Evolutionary conservation across 2,113 vertebrate genomes (phyloP).

Genomic region (Cricetomys ansorgei): DNA sequence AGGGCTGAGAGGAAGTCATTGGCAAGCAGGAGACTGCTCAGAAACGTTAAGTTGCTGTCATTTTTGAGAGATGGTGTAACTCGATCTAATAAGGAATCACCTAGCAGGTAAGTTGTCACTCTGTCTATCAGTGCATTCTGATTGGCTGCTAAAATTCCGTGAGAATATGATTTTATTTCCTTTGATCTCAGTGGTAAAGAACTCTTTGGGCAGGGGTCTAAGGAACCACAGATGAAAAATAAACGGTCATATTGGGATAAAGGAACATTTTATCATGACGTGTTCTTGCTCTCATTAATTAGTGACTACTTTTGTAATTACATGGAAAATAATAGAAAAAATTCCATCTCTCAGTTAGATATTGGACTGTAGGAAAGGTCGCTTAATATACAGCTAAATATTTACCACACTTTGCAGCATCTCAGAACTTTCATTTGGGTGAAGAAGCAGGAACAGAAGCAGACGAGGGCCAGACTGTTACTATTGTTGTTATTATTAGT

Average conservation of each 20-base stretch:
- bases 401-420: constrained; percentile 54
- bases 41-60: neutral
- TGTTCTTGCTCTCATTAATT: neutral
- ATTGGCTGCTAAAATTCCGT: neutral
- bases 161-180: neutral
- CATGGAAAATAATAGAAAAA: neutral
- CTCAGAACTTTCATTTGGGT: constrained; percentile 31
- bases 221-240: neutral
- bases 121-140: neutral
- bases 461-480: neutral
- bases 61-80: neutral
- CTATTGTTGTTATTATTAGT: neutral
- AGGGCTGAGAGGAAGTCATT: neutral
- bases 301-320: neutral
- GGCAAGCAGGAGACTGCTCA: neutral
- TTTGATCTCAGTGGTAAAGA: neutral
- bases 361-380: constrained; percentile 39
- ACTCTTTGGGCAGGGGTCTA: neutral
- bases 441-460: neutral
- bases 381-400: constrained; percentile 59
- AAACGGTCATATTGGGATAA: neutral
- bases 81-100: neutral
- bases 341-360: neutral
- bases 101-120: neutral
- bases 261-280: neutral